Evolutionary conservation across 2,797 vertebrate species (phyloP).

Genomic region (Oryzias sinensis): DNA sequence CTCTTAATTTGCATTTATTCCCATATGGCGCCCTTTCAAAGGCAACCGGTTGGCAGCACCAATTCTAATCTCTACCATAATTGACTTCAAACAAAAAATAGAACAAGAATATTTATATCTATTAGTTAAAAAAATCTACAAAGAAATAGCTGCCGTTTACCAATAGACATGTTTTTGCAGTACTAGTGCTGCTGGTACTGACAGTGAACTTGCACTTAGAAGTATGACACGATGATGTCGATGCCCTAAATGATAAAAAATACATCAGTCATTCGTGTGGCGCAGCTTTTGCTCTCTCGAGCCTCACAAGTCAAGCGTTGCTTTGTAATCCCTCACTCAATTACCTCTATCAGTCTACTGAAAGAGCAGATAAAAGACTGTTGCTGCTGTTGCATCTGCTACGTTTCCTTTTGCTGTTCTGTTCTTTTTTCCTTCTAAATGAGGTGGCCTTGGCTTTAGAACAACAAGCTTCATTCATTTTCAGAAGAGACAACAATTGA

Average conservation of each 20-base stretch:
- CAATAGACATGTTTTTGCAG: slow-evolving; percentile 3
- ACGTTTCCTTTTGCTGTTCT: slow-evolving; percentile 6
- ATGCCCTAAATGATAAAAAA: slow-evolving; percentile 34
- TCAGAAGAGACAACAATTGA: slow-evolving; percentile 12
- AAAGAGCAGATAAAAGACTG: slow-evolving; percentile 40
- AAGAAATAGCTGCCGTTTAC: too few relatives aligned
- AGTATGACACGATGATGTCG: slow-evolving; percentile 33
- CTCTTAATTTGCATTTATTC: slow-evolving; percentile 51
- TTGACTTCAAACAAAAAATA: too few relatives aligned
- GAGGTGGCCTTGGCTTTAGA: slow-evolving; percentile 8
- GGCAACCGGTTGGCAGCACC: slow-evolving; percentile 16
- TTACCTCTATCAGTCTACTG: slow-evolving; percentile 52
- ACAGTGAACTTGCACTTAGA: slow-evolving; percentile 28
- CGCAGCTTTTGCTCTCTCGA: slow-evolving; percentile 13
- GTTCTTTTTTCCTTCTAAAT: slow-evolving; percentile 15
- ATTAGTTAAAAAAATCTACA: too few relatives aligned
- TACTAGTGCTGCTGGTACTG: slow-evolving; percentile 43
- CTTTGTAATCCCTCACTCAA: slow-evolving; percentile 56
- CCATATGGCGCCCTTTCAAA: slow-evolving; percentile 18
- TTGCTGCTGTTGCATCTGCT: slow-evolving; percentile 31
- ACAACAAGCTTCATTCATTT: slow-evolving; percentile 5
- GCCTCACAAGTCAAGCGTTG: slow-evolving; percentile 47
- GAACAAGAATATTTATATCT: too few relatives aligned
- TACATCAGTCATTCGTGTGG: slow-evolving; percentile 35
- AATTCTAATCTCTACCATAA: neutral